Percentiles rank a stretch among this genome's conserved stretches.
These are phyloP conservation scores for Blera fallax DNA, from an alignment of 2,888 invertebrate species.

Conservation along the genomic window DNA sequence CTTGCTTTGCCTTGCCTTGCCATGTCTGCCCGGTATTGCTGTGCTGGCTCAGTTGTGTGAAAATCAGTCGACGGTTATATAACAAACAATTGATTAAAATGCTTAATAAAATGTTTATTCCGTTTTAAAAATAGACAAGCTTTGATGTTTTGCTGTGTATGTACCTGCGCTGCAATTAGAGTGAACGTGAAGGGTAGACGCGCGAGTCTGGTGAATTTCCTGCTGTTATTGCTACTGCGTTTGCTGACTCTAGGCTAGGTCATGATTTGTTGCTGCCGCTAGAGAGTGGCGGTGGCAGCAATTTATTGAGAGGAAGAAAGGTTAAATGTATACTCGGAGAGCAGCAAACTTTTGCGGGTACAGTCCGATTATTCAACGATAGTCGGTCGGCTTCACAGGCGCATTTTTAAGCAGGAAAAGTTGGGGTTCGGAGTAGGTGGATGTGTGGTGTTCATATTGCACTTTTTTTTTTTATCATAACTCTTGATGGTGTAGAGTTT, in stretches of 20 bases:
- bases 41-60: slow-evolving; percentile 41
- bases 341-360: slow-evolving; percentile 7
- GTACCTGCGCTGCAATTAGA: slow-evolving; percentile 35
- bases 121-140: slow-evolving; percentile 51
- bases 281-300: background rate
- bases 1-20: background rate
- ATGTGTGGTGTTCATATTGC: slow-evolving; percentile 1
- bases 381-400: background rate
- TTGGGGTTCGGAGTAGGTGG: background rate
- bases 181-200: slow-evolving; percentile 32
- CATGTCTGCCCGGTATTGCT: slow-evolving; percentile 32
- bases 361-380: slow-evolving; percentile 37
- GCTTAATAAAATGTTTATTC: slow-evolving; percentile 36
- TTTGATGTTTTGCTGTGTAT: background rate
- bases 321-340: slow-evolving; percentile 13
- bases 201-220: slow-evolving; percentile 40
- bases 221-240: slow-evolving; percentile 15
- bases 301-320: background rate
- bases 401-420: background rate
- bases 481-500: slow-evolving; percentile 9
- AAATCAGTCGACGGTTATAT: slow-evolving; percentile 52
- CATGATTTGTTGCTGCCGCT: slow-evolving; percentile 57
- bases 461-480: slow-evolving; percentile 1
- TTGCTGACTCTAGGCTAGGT: slow-evolving; percentile 64
- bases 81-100: slow-evolving; percentile 60